phyloP scores from a whole-genome alignment of 2,797 vertebrate genomes.

The Nothura maculosa region DNA sequence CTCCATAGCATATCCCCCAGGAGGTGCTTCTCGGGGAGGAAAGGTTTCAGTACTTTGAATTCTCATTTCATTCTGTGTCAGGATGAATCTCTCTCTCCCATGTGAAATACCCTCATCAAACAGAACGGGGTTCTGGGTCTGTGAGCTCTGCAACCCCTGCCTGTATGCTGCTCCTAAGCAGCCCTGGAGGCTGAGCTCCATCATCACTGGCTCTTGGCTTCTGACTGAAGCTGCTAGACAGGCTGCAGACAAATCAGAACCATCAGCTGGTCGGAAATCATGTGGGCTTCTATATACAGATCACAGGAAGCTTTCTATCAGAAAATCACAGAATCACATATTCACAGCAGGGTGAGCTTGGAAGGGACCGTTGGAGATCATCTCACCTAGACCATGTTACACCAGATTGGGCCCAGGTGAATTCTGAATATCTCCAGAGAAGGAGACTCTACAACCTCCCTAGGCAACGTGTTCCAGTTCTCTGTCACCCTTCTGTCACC shows the following conservation, averaged over 20 bases:
- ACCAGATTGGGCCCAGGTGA: too few relatives aligned
- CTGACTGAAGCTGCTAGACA: neutral
- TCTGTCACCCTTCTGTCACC: too few relatives aligned
- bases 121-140: neutral
- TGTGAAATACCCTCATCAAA: neutral
- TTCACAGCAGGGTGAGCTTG: too few relatives aligned
- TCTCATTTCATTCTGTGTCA: neutral
- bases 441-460: too few relatives aligned
- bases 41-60: neutral
- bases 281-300: neutral
- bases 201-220: neutral
- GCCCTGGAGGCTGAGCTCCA: neutral
- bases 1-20: neutral
- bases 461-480: too few relatives aligned
- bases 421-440: too few relatives aligned
- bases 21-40: neutral
- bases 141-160: neutral
- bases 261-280: neutral
- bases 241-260: neutral
- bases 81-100: neutral
- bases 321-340: neutral
- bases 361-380: too few relatives aligned
- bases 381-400: too few relatives aligned
- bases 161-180: neutral
- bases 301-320: neutral